Base-by-base conservation (phyloP, 2,797 vertebrate genomes). In the Thaleichthys pacificus region DNA sequence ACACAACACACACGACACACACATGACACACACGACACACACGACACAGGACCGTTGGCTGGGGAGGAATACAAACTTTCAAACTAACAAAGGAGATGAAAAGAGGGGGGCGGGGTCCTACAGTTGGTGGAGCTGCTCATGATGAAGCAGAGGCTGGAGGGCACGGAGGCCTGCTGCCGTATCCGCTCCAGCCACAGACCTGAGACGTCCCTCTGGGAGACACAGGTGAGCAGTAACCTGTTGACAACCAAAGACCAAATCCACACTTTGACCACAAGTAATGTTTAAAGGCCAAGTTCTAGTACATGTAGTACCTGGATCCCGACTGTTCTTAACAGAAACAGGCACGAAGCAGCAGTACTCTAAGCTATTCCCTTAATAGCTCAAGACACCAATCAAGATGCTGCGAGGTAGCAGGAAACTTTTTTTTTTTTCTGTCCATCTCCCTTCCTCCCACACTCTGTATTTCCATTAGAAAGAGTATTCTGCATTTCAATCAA, bases 41-140 rank as follows among this genome's bases (percentile, higher is more conserved):
- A 26, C 38, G n/a, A 21, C 56, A n/a, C 51, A 56, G 4, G 11
- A 56, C 51, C 19, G 19, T n/a, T 56, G 51, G 51, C 22, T 30
- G 54, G 9, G 9, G 30, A 66, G n/a, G 21, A 56, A 47, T 24
- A 24, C 57, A 15, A 11, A 58, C 21, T 22, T 58, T 58, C 21
- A 22, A n/a, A 61, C 56, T 17, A n/a, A 61, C 2, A 70, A 42
- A 32, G 17, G 0, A 56, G n/a, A 15, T 22, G 5, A 56, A 17
- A 21, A 35, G 11, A 57, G n/a, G 62, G 42, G 2, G 0, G 11
- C 12, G 24, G 19, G 30, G 57, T 14, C 56, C 54, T 89, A 99
- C 97, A 92, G 67, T 97, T 98, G 61, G 96, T 99, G 69, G 97
- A 99, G 84, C 96, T 98, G 87, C 91, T 92, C 96, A 99, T 98